These are phyloP conservation scores for Rhineura floridana DNA, from an alignment of 2,113 vertebrate genomes.

Conservation along the genomic window DNA sequence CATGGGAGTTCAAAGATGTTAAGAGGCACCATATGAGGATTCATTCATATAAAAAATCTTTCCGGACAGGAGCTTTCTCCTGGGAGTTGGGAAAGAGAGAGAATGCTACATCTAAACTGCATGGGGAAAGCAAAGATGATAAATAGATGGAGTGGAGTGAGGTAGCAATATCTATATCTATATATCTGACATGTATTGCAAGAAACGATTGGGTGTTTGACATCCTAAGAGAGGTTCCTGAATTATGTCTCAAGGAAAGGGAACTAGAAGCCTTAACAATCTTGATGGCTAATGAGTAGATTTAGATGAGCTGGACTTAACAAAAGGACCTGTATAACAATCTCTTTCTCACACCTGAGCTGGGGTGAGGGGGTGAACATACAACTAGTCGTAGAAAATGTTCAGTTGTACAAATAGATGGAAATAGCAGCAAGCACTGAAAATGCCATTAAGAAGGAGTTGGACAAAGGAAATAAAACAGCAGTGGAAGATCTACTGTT, in stretches of 20 bases:
- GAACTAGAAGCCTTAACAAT: neutral
- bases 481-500: conserved; percentile 9
- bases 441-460: neutral
- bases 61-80: neutral
- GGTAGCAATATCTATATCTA: neutral
- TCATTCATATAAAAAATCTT: conserved; percentile 13
- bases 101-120: neutral
- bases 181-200: neutral
- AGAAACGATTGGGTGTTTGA: neutral
- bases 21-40: conserved; percentile 19
- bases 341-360: neutral
- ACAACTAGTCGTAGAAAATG: neutral
- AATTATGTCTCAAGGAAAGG: neutral
- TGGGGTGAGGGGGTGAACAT: too few species aligned
- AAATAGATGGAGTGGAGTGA: neutral
- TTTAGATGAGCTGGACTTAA: neutral
- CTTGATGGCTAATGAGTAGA: neutral
- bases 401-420: neutral
- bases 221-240: neutral
- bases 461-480: neutral
- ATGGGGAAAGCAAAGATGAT: neutral
- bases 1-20: conserved; percentile 12
- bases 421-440: neutral
- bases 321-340: neutral
- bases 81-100: neutral